phyloP scores from a whole-genome alignment of 2,888 invertebrate genomes.

The Malthinus seriepunctatus region DNA sequence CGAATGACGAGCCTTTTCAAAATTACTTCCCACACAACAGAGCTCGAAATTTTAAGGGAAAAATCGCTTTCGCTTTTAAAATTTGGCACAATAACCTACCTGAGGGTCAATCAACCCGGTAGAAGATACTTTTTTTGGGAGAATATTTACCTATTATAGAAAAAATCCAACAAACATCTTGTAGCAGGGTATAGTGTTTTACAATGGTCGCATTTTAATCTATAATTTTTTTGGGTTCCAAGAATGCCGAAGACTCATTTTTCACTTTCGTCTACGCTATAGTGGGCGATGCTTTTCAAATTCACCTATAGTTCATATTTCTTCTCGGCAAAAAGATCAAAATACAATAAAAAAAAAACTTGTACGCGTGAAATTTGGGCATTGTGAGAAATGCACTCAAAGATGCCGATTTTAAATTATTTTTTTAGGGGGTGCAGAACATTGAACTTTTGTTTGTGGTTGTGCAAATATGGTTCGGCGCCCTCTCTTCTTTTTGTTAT shows the following conservation, averaged over 20 bases:
- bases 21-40: no score
- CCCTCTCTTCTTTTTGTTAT: conserved; percentile 25
- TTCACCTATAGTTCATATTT: conserved; percentile 17
- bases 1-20: no score
- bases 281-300: conserved; percentile 24
- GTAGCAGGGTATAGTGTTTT: conserved; percentile 6
- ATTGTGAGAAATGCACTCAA: conserved; percentile 29
- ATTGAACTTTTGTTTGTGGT: conserved; percentile 26
- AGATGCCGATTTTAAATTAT: conserved; percentile 35
- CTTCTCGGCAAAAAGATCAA: conserved; percentile 15
- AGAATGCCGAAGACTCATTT: conserved; percentile 27
- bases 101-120: conserved; percentile 34
- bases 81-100: conserved; percentile 26
- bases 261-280: conserved; percentile 30
- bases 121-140: conserved; percentile 14
- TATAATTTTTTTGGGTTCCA: conserved; percentile 22
- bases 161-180: conserved; percentile 13
- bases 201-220: conserved; percentile 21
- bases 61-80: background rate
- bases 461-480: conserved; percentile 31
- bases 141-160: conserved; percentile 13
- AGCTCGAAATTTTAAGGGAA: no score
- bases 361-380: conserved; percentile 31
- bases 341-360: conserved; percentile 9
- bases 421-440: conserved; percentile 26